These are phyloP conservation scores for Coreoperca whiteheadi DNA, from an alignment of 2,113 vertebrate genomes.

Conservation along the genomic window DNA sequence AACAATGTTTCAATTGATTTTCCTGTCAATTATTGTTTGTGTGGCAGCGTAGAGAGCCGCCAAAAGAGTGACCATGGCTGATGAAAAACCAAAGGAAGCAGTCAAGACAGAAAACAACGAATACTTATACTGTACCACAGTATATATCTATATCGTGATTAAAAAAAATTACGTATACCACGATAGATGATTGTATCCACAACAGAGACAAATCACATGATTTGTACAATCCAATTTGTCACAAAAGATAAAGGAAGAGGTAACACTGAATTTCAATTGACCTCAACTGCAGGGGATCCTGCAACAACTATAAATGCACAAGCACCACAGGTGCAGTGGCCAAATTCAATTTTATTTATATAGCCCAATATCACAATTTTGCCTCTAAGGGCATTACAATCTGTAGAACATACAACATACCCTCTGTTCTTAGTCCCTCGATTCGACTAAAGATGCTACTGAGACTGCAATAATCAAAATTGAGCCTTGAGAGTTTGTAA, in stretches of 20 bases:
- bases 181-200: not conserved
- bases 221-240: not conserved
- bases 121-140: not conserved
- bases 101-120: too few species aligned
- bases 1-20: not conserved
- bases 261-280: not conserved
- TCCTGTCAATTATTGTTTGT: not conserved
- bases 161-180: not conserved
- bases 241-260: not conserved
- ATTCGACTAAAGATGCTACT: not conserved
- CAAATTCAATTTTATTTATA: too few species aligned
- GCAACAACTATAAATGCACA: not conserved
- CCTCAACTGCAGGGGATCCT: not conserved
- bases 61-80: too few species aligned
- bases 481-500: not conserved
- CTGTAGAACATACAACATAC: too few species aligned
- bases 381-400: too few species aligned
- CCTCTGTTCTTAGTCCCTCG: too few species aligned
- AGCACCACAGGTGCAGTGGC: constrained; percentile 4
- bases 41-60: too few species aligned
- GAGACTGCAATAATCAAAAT: not conserved
- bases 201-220: not conserved
- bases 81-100: too few species aligned
- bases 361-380: too few species aligned
- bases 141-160: not conserved